Conservation (phyloP, 2,888 invertebrate species). For the Drosophila ustulata region DNA sequence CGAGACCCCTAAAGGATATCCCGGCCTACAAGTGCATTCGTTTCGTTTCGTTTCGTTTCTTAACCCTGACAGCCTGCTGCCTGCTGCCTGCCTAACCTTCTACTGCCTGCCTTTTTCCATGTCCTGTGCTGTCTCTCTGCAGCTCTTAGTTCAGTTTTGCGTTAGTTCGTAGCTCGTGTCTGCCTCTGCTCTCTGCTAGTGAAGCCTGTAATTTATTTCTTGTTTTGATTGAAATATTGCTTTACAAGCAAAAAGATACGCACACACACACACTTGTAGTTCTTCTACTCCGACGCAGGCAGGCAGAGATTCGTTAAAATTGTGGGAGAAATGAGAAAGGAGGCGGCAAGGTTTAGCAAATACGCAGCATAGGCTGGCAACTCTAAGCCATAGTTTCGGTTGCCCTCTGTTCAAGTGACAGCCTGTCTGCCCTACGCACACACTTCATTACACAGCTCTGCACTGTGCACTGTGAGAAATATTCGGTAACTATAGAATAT, state of each 20-base stretch:
- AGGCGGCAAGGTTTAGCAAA: constrained; percentile 56
- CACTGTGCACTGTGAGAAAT: constrained; percentile 50
- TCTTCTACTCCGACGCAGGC: constrained; percentile 10
- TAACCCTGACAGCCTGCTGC: constrained; percentile 5
- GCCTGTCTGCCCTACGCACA: constrained; percentile 67
- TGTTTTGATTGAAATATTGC: constrained; percentile 83
- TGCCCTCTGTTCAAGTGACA: constrained; percentile 55
- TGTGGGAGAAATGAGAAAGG: not conserved
- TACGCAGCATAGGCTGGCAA: constrained; percentile 60
- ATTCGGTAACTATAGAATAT: not conserved
- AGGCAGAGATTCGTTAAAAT: not conserved
- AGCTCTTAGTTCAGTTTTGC: constrained; percentile 62
- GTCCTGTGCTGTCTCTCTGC: constrained; percentile 22
- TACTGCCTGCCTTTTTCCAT: constrained; percentile 6
- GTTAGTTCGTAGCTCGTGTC: constrained; percentile 56
- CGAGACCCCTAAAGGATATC: not conserved
- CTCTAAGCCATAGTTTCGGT: constrained; percentile 38
- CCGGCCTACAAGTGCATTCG: constrained; percentile 27
- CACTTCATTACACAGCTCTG: constrained; percentile 58
- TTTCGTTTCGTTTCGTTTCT: constrained; percentile 4
- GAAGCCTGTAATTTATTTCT: constrained; percentile 78
- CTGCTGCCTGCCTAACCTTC: not conserved
- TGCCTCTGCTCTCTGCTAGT: constrained; percentile 62
- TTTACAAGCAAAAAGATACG: constrained; percentile 75
- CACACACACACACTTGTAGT: constrained; percentile 41